Base-by-base conservation (phyloP, 2,888 invertebrate species). In the Metopia argyrocephala region DNA sequence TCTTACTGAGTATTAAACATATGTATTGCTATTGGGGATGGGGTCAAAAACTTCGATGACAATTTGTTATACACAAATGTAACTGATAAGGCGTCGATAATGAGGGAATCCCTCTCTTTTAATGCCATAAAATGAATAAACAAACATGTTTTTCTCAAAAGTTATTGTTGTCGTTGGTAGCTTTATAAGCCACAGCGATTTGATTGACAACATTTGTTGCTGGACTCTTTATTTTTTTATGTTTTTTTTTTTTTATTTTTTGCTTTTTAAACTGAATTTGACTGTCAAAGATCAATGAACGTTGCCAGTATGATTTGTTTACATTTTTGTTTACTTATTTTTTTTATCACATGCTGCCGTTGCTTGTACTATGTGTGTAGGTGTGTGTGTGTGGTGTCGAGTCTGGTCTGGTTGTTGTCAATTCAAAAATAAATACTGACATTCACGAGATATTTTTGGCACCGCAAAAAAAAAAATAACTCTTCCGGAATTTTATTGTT, bases 401-500 rank as follows among this genome's bases (percentile, higher is more conserved):
- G 38, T 38, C 38, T 38, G 28, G 52, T 25, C 59, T 31, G 79
- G 38, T 57, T 46, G 31, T 52, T 59, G 70, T 38, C 64, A 45
- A 68, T 70, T 80, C 76, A 68, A 79, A 68, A 73, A 28, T 66
- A 38, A 70, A 27, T 59, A 65, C 15, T 3, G 31, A 12, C 9
- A 38, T 12, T 9, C 15, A 9, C 38, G 59, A 28, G 27, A 70
- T 76, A 64, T 66, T 76, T 71, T 76, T 56, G 59, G 59, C 48
- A 70, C 38, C 50, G 23, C 3, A 45, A 20, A 56, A 56, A 21
- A 56, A 61, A 20, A 23, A 50, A 57, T 66, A 75, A 78, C 70
- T 81, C 78, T 81, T 81, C 81, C 81, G 81, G 81, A 81, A 76
- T 74, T 76, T 52, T 38, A 3, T 12, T 15, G 9, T 74, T 66